phyloP scores from a whole-genome alignment of 2,888 invertebrate species.

The Leptinotarsa haldemani region DNA sequence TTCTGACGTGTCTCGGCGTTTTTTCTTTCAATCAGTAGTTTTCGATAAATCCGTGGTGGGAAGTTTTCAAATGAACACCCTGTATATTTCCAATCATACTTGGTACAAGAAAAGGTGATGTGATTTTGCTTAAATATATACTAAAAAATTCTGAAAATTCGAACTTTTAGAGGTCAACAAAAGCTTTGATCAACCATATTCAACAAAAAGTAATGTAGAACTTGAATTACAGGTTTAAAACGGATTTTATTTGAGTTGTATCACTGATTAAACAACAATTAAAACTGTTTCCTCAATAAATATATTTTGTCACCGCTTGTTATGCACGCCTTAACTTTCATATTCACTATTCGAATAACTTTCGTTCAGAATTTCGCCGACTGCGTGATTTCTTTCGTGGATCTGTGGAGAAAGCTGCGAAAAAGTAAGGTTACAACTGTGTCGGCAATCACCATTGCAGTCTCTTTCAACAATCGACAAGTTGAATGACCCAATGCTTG shows the following conservation, averaged over 20 bases:
- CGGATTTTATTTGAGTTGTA: too few species aligned
- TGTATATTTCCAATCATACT: too few species aligned
- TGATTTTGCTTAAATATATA: too few species aligned
- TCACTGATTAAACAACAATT: background rate
- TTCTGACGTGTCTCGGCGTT: too few species aligned
- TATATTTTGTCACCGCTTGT: background rate
- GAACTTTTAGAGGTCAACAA: background rate
- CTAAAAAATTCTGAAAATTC: too few species aligned
- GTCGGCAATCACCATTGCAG: constrained; percentile 7
- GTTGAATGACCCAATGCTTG: constrained; percentile 42
- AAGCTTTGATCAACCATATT: too few species aligned
- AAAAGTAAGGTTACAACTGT: background rate
- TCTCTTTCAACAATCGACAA: constrained; percentile 9
- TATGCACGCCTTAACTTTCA: constrained; percentile 1
- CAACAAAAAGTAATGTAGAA: too few species aligned
- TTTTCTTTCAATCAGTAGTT: too few species aligned
- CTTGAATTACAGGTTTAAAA: too few species aligned
- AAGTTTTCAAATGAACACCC: too few species aligned
- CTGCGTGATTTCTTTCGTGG: constrained; percentile 2
- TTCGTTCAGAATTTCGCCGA: background rate
- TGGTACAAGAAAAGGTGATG: too few species aligned
- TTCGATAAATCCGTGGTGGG: too few species aligned
- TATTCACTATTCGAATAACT: background rate
- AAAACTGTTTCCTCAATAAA: background rate
- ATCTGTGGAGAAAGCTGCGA: background rate